Evolutionary conservation across 2,113 vertebrate genomes (phyloP).

Genomic region (Aramus guarauna): DNA sequence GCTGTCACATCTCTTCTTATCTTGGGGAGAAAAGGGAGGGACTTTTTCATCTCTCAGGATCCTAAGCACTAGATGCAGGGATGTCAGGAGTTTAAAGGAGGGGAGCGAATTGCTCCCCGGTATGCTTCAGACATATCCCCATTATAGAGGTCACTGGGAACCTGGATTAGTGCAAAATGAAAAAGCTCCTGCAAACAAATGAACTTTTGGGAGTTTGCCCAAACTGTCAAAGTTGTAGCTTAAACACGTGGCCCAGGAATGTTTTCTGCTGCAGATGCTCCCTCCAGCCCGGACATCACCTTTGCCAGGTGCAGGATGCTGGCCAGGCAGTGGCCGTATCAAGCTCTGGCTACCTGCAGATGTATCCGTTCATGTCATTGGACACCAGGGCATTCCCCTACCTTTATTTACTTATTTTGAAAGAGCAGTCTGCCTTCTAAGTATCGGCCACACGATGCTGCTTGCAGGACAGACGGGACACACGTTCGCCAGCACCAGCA

Average conservation of each 20-base stretch:
- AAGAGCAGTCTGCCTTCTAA: neutral
- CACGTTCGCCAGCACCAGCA: accelerated
- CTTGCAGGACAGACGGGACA: neutral
- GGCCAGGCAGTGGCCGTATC: accelerated
- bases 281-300: neutral
- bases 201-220: neutral
- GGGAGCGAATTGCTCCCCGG: neutral
- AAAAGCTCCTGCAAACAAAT: too few relatives aligned
- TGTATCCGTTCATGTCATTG: neutral
- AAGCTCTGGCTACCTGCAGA: neutral
- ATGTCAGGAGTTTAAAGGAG: neutral
- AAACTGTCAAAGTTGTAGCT: neutral
- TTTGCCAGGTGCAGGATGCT: neutral
- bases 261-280: neutral
- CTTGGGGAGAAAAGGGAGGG: neutral
- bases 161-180: neutral
- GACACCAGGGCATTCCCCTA: neutral
- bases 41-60: neutral
- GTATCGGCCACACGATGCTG: neutral
- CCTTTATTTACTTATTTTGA: neutral
- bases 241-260: accelerated
- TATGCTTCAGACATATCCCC: neutral
- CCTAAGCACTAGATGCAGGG: neutral
- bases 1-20: neutral
- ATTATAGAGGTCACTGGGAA: neutral